Evolutionary conservation across 2,113 vertebrate species (phyloP), one percentile per base, ranked within the genome.

Genomic region (Sinocyclocheilus anshuiensis): DNA sequence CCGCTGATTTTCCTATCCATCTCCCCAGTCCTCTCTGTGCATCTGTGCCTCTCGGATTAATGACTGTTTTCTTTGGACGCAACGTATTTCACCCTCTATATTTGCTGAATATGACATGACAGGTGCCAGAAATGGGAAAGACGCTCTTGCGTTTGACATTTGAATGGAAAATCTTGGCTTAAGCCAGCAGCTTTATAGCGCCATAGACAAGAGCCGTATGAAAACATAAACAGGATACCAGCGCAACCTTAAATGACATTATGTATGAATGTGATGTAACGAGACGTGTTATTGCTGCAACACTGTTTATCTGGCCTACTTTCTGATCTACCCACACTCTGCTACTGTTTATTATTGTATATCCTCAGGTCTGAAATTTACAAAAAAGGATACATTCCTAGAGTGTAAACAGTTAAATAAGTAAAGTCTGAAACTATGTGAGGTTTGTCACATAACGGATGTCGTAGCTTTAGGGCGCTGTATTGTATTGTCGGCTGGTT

Each of bases 201-300:
- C 12, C 26, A 48, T 74, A 85, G 53, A 74, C 74, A 67, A 77
- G 50, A 84, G 74, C 81, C 50, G 77, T 4, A 6, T 75, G 48
- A 85, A 85, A 87, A 90, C 83, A 85, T 72, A 87, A 88, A 90
- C 89, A 90, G 89, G 89, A 90, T 88, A 86, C 67, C 24, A 69
- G 12, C 16, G 59, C 87, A 85, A 87, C 87, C 81, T 88, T 87
- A 87, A 87, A 86, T 87, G 83, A 88, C 89, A 88, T 90, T 87
- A 87, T 85, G 83, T 87, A 88, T 87, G 79, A 84, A 86, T 39
- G 79, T 90, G 89, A 90, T 90, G 89, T 90, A 90, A 90, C 84
- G 79, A 84, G 74, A 84, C 84, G 22, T 81, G 78, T 53, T 77
- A 69, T 20, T 48, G 63, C 87, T 82, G 82, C 82, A 90, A 85